Percentiles rank a stretch among this genome's conserved stretches.
These are phyloP conservation scores for Nineta flava DNA, from an alignment of 2,888 invertebrate genomes.

Conservation along the genomic window DNA sequence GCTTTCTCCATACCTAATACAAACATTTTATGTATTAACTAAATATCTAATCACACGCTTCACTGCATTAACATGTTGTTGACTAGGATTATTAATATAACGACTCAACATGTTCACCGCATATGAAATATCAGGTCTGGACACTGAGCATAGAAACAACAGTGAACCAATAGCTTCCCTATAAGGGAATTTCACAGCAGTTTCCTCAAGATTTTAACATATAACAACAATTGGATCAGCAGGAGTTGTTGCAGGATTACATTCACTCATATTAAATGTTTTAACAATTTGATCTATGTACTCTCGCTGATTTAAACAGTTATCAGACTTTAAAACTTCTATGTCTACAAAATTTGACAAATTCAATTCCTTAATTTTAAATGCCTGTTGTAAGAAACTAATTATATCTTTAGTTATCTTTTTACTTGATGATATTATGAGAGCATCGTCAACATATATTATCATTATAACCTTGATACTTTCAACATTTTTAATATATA, in stretches of 20 bases:
- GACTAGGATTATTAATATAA: slow-evolving; percentile 6
- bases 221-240: not conserved
- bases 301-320: not conserved
- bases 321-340: not conserved
- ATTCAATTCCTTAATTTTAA: not conserved
- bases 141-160: slow-evolving; percentile 10
- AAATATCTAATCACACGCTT: slow-evolving; percentile 12
- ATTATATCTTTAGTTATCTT: no score
- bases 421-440: not conserved
- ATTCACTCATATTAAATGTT: not conserved
- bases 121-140: slow-evolving; percentile 12
- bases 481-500: not conserved
- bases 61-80: slow-evolving; percentile 11
- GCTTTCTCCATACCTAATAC: not conserved
- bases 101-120: slow-evolving; percentile 10
- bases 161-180: slow-evolving; percentile 10
- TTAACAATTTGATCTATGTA: not conserved
- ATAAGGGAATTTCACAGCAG: not conserved
- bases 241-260: not conserved
- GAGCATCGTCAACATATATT: not conserved
- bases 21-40: slow-evolving; percentile 7
- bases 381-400: not conserved
- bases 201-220: not conserved
- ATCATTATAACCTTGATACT: not conserved
- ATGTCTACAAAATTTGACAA: not conserved